Conservation (phyloP, 2,797 vertebrate genomes). For the Selene dorsalis region DNA sequence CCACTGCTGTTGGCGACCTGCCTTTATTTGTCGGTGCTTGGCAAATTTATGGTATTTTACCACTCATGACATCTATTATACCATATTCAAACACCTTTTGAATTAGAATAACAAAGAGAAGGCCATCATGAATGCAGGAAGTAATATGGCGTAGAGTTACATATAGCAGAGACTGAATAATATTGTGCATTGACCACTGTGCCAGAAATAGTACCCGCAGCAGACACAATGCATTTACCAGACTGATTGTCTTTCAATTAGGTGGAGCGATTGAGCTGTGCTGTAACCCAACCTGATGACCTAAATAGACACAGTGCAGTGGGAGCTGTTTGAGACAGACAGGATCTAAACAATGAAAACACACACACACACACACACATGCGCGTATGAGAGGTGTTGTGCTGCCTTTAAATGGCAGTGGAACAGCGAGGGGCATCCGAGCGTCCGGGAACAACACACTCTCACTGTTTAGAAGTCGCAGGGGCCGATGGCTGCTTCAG, state of each 20-base stretch:
- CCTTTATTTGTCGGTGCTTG: background rate
- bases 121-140: background rate
- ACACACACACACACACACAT: background rate
- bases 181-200: background rate
- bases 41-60: background rate
- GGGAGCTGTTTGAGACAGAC: slow-evolving; percentile 19
- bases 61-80: background rate
- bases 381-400: background rate
- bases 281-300: slow-evolving; percentile 42
- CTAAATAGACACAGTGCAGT: slow-evolving; percentile 46
- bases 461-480: slow-evolving; percentile 67
- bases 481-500: slow-evolving; percentile 55
- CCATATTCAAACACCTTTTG: background rate
- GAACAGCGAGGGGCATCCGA: slow-evolving; percentile 32
- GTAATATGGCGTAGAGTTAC: background rate
- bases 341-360: slow-evolving; percentile 33
- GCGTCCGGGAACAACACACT: slow-evolving; percentile 45
- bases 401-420: slow-evolving; percentile 64
- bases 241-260: slow-evolving; percentile 61
- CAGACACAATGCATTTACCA: slow-evolving; percentile 39
- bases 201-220: slow-evolving; percentile 5
- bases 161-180: background rate
- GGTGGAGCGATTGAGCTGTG: slow-evolving; percentile 23
- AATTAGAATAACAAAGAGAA: background rate
- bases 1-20: background rate